These are phyloP conservation scores for Lanius ludovicianus DNA, from an alignment of 2,113 vertebrate species.

Conservation along the genomic window DNA sequence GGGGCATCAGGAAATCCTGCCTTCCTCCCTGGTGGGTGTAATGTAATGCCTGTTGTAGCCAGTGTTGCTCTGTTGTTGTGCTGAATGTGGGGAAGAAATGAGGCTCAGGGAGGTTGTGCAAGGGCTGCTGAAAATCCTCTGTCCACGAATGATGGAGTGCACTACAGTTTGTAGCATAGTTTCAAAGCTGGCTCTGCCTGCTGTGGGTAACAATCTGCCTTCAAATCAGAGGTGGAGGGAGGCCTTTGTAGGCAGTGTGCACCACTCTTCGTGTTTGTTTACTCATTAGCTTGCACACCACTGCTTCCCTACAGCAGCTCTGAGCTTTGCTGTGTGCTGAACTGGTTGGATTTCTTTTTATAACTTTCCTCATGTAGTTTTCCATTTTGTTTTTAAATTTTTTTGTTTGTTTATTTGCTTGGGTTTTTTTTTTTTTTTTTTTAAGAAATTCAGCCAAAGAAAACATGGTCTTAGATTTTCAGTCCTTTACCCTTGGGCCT, in stretches of 20 bases:
- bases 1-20: not conserved
- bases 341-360: slow-evolving; percentile 14
- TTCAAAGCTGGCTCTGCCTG: not conserved
- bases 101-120: not conserved
- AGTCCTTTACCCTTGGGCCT: slow-evolving; percentile 50
- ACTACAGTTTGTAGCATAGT: not conserved
- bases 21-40: too few species aligned
- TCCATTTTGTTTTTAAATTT: not conserved
- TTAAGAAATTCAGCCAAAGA: slow-evolving; percentile 4
- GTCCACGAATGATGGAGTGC: not conserved
- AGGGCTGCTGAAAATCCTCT: not conserved
- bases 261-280: not conserved
- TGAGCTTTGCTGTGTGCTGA: not conserved
- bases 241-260: not conserved
- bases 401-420: too few species aligned
- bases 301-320: not conserved
- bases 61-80: not conserved
- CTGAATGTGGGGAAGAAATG: not conserved
- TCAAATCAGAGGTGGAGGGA: not conserved
- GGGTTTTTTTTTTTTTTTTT: not conserved
- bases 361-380: not conserved
- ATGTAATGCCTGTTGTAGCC: not conserved
- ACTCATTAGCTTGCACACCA: not conserved
- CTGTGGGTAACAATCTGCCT: not conserved
- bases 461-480: slow-evolving; percentile 21